Evolutionary conservation across 2,888 invertebrate species (phyloP), one percentile per base, ranked within the genome.

Genomic region (Cybosia mesomella): DNA sequence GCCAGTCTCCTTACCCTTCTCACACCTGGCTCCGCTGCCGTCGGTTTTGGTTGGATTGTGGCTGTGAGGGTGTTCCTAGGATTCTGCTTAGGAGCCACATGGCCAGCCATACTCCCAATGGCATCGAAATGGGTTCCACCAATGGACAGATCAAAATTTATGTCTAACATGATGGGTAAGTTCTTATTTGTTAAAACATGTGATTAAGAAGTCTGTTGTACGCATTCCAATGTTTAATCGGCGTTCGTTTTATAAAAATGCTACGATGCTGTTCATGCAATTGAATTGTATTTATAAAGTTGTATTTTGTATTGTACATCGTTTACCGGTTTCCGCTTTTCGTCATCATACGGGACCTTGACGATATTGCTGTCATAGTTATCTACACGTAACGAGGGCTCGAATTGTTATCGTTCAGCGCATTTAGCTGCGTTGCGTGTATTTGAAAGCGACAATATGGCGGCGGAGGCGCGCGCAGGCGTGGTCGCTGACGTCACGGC

Each of bases 121-220:
- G 98, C 98, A 54, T 98, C 98, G 10, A 97, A 97, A 75, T 99
- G 99, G 99, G 98, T 99, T 70, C 99, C 99, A 10, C 98, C 98
- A 15, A 96, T 97, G 95, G 99, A 99, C 88, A 96, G 99, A 77
- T 98, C 98, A 58, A 98, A 98, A 90, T 98, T 99, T 90, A 98
- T 98, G 90, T 97, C 98, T 11, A 97, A 98, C 85, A 98, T 98
- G 97, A 98, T 98, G 97, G 98, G 97, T 97, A 90, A 95, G 95
- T 92, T 4, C 8, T 57, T 18, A 18, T 8, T 28, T 22, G 24
- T 28, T 34, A 34, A 54, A 7, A 54, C 5, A 21, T 54, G 9
- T 21, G 21, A 10, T 43, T 43, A 43, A 22, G 3, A 24, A 24
- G 49, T 54, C 10, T 55, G 36, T 28, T 66, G 43, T 54, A 21